Evolutionary conservation across 2,888 invertebrate genomes (phyloP).

Genomic region (Sympetrum striolatum): DNA sequence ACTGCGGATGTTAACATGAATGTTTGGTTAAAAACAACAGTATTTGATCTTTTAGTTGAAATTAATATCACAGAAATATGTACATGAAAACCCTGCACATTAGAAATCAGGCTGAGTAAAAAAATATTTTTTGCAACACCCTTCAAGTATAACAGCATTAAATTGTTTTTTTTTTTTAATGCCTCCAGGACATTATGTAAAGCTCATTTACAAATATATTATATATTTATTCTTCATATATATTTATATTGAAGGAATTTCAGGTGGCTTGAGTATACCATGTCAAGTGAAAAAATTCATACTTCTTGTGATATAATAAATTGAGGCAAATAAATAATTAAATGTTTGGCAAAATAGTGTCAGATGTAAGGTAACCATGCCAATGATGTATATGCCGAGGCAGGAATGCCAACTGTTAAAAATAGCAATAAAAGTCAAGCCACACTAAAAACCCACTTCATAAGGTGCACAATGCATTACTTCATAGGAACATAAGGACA

Average conservation of each 20-base stretch:
- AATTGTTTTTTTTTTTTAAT: background rate
- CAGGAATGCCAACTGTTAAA: slow-evolving; percentile 1
- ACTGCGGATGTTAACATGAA: slow-evolving; percentile 3
- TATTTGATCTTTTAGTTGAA: slow-evolving; percentile 26
- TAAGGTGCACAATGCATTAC: slow-evolving; percentile 9
- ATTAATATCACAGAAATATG: slow-evolving; percentile 41
- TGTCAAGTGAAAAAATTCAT: background rate
- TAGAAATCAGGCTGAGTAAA: slow-evolving; percentile 29
- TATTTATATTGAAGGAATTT: background rate
- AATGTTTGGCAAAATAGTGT: slow-evolving; percentile 12
- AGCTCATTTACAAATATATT: slow-evolving; percentile 25
- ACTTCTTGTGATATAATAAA: background rate
- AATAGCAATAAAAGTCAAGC: slow-evolving; percentile 22
- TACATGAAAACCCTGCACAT: slow-evolving; percentile 39
- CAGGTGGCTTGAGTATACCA: slow-evolving; percentile 21
- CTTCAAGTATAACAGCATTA: slow-evolving; percentile 20
- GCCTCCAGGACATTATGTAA: background rate
- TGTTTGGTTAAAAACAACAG: slow-evolving; percentile 31
- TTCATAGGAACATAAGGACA: slow-evolving; percentile 30
- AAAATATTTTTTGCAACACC: slow-evolving; percentile 41
- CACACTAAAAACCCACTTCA: slow-evolving; percentile 22
- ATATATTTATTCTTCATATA: slow-evolving; percentile 7
- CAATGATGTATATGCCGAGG: background rate
- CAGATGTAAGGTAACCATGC: slow-evolving; percentile 20
- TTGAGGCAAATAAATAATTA: slow-evolving; percentile 32